These are phyloP conservation scores for Philhelius pedissequus DNA, from an alignment of 2,888 invertebrate species.

Conservation along the genomic window DNA sequence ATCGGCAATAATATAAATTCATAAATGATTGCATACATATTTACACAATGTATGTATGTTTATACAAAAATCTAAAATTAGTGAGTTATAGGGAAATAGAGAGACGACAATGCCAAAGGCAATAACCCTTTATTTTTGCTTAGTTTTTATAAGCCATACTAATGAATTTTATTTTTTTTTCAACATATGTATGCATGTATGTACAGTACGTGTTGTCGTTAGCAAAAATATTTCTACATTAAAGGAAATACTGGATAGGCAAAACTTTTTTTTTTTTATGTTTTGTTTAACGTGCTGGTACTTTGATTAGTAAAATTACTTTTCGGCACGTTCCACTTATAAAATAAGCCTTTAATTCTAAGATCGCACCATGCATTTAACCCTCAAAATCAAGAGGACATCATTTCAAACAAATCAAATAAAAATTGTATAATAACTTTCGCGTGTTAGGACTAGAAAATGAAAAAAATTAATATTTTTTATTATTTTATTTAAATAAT, in stretches of 20 bases:
- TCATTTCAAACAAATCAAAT: not conserved
- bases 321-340: not conserved
- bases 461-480: too few relatives aligned
- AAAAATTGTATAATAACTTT: too few relatives aligned
- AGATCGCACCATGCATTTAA: not conserved
- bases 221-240: not conserved
- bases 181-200: not conserved
- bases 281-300: not conserved
- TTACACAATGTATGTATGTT: too few relatives aligned
- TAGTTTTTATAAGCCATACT: too few relatives aligned
- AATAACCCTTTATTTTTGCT: not conserved
- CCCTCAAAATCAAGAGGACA: not conserved
- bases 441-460: too few relatives aligned
- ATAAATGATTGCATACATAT: too few relatives aligned
- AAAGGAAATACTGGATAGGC: not conserved
- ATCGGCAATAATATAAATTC: not conserved
- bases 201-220: not conserved
- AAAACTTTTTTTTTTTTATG: not conserved
- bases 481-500: too few relatives aligned
- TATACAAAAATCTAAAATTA: not conserved
- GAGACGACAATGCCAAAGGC: not conserved
- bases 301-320: not conserved
- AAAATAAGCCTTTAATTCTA: not conserved
- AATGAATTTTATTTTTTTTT: not conserved
- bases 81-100: not conserved